phyloP scores from a whole-genome alignment of 2,113 vertebrate species.

The Upupa epops region DNA sequence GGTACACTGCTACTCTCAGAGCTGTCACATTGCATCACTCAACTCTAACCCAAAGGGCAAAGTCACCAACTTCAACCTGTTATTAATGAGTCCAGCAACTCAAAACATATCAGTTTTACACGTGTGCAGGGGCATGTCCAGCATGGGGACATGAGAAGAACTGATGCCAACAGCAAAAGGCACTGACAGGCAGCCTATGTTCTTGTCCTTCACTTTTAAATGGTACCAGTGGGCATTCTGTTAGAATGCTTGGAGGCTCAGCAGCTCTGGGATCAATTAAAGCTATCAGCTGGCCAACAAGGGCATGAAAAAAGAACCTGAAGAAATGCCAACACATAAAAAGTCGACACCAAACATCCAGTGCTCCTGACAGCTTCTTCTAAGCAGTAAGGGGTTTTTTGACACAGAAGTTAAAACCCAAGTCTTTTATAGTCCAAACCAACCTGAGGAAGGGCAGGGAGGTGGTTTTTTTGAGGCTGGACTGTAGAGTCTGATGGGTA shows the following conservation, averaged over 20 bases:
- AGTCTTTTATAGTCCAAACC: neutral
- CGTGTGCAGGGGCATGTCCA: neutral
- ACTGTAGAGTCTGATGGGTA: neutral
- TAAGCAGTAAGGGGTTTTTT: neutral
- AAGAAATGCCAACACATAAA: neutral
- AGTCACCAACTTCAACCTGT: neutral
- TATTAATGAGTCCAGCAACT: neutral
- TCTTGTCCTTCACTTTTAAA: neutral
- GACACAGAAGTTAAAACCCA: neutral
- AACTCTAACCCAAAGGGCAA: neutral
- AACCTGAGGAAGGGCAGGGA: neutral
- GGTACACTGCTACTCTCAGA: neutral
- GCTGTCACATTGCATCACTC: rapidly evolving
- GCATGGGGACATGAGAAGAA: rapidly evolving
- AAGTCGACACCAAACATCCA: rapidly evolving
- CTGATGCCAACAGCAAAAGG: neutral
- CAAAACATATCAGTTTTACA: rapidly evolving
- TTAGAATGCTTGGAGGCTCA: neutral
- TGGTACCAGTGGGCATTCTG: neutral
- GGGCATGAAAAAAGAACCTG: neutral
- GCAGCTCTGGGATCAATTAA: neutral
- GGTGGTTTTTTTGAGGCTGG: neutral
- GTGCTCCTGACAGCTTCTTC: neutral
- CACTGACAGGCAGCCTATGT: rapidly evolving
- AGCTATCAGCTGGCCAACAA: neutral